Conservation (phyloP, 2,888 invertebrate genomes). For the Hirtodrosophila cameraria region DNA sequence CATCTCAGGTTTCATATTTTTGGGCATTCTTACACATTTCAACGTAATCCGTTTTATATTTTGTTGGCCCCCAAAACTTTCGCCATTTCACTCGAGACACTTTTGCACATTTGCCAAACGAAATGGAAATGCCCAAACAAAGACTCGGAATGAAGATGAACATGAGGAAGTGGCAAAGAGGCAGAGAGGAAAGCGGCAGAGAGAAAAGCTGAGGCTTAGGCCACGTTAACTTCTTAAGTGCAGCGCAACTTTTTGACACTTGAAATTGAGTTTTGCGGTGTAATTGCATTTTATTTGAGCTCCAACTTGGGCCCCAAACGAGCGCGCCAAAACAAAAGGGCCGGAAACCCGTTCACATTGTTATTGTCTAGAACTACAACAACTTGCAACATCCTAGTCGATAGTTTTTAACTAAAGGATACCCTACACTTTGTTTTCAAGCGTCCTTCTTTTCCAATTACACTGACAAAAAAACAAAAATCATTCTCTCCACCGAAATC, state of each 20-base stretch:
- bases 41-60: conserved; percentile 69
- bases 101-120: conserved; percentile 44
- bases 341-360: conserved; percentile 16
- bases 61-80: conserved; percentile 42
- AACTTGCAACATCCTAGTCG: not conserved
- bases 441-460: no score
- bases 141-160: not conserved
- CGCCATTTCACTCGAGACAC: conserved; percentile 31
- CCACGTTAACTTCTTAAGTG: conserved; percentile 74
- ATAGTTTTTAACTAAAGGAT: no score
- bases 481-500: no score
- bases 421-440: no score
- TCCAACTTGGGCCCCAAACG: conserved; percentile 31
- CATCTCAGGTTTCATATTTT: conserved; percentile 47
- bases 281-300: conserved; percentile 80
- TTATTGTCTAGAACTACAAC: conserved; percentile 9
- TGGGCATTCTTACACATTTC: conserved; percentile 28
- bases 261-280: conserved; percentile 78
- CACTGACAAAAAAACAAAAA: no score
- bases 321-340: conserved; percentile 51
- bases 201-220: not conserved
- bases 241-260: conserved; percentile 79
- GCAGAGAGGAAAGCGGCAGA: not conserved
- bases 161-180: not conserved
- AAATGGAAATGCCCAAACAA: conserved; percentile 46